A percentile compares a stretch with the other conserved stretches of the same genome.
These are phyloP conservation scores for Amblyopsis rosae DNA, from an alignment of 2,113 vertebrate species.

Conservation along the genomic window DNA sequence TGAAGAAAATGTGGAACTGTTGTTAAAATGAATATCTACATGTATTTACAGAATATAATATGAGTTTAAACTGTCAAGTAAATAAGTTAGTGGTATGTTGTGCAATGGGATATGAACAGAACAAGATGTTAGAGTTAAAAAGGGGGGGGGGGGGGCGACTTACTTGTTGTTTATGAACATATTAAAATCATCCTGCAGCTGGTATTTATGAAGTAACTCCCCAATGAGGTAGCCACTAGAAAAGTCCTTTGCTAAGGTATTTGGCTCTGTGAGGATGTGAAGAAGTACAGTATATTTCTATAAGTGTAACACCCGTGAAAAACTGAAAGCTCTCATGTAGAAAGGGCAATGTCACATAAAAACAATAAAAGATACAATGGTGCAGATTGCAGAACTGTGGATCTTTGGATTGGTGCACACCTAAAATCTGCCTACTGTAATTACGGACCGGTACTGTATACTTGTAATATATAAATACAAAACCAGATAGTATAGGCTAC, in stretches of 20 bases:
- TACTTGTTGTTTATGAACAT: constrained; percentile 90
- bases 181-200: constrained; percentile 88
- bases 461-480: too few species aligned
- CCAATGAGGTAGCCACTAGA: constrained; percentile 90
- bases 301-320: background rate
- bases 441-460: too few species aligned
- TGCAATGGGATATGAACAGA: too few species aligned
- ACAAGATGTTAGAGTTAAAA: too few species aligned
- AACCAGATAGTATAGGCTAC: too few species aligned
- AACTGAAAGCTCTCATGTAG: background rate
- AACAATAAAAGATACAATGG: background rate
- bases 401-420: too few species aligned
- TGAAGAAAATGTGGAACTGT: background rate
- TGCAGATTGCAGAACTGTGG: too few species aligned
- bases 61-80: too few species aligned
- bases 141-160: constrained; percentile 35
- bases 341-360: background rate
- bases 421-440: too few species aligned
- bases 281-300: background rate
- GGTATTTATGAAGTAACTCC: constrained; percentile 88
- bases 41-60: too few species aligned
- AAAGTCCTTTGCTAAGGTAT: constrained; percentile 84
- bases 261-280: constrained; percentile 75
- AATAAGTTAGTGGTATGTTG: too few species aligned
- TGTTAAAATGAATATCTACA: background rate